These are phyloP conservation scores for Aporophyla lueneburgensis DNA, from an alignment of 2,888 invertebrate species.

Conservation along the genomic window DNA sequence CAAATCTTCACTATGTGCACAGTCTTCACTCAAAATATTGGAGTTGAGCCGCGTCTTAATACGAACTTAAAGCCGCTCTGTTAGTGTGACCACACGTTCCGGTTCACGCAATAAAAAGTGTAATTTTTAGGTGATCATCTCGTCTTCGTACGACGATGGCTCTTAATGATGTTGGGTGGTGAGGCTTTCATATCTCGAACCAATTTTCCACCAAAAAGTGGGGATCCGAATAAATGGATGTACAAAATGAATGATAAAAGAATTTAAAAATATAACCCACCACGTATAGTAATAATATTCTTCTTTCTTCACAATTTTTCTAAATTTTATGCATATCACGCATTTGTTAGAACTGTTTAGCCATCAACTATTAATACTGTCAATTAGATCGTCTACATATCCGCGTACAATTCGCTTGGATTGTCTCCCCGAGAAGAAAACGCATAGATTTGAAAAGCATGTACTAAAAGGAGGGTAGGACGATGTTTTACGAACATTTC, in stretches of 20 bases:
- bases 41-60: background rate
- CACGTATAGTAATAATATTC: conserved; percentile 76
- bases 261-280: conserved; percentile 79
- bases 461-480: conserved; percentile 62
- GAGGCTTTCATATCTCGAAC: background rate
- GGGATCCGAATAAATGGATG: background rate
- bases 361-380: conserved; percentile 80
- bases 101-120: background rate
- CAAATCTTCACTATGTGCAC: background rate
- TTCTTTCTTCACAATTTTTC: conserved; percentile 83
- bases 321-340: conserved; percentile 86
- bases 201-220: background rate
- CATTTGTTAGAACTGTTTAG: conserved; percentile 75
- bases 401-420: conserved; percentile 68
- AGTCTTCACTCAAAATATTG: background rate
- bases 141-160: background rate
- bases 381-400: conserved; percentile 83
- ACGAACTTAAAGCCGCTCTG: background rate
- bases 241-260: background rate
- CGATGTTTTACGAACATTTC: conserved; percentile 56
- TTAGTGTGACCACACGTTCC: background rate
- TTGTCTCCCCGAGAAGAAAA: conserved; percentile 56
- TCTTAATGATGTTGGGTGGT: background rate
- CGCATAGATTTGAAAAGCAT: conserved; percentile 66
- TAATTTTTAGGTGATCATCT: background rate